Percentiles rank a stretch among this genome's conserved stretches.
Conservation (phyloP, 2,888 invertebrate species). For the Hyppa rectilinea region DNA sequence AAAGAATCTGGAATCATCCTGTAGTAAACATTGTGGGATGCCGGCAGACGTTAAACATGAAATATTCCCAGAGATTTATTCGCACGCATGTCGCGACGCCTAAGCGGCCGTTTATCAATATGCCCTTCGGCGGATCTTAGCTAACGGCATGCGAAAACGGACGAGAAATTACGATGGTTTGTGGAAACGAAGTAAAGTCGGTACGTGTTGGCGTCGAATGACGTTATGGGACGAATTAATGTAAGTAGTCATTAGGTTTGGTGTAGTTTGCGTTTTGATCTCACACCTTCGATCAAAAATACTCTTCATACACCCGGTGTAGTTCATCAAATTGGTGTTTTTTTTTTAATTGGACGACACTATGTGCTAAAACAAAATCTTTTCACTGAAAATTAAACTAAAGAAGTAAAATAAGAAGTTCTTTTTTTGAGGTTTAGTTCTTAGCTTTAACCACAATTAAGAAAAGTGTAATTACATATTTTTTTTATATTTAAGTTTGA, state of each 20-base stretch:
- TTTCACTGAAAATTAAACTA: background rate
- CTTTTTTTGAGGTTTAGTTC: background rate
- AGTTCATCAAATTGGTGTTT: too few relatives aligned
- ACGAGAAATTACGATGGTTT: slow-evolving; percentile 73
- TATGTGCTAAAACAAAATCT: background rate
- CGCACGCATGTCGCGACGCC: slow-evolving; percentile 81
- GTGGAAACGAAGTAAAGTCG: slow-evolving; percentile 50
- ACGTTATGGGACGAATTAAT: background rate
- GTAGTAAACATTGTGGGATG: slow-evolving; percentile 60
- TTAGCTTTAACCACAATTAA: background rate
- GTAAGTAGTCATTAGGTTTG: background rate
- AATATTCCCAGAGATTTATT: slow-evolving; percentile 82
- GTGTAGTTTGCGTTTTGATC: background rate
- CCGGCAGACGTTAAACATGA: slow-evolving; percentile 79
- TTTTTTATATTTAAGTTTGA: too few relatives aligned
- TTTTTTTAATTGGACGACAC: background rate
- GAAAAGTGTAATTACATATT: background rate
- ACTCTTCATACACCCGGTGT: background rate
- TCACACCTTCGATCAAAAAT: background rate
- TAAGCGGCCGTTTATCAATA: slow-evolving; percentile 87
- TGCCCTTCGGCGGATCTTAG: slow-evolving; percentile 79
- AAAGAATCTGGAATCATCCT: slow-evolving; percentile 66
- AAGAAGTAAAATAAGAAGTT: background rate
- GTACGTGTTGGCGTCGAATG: background rate
- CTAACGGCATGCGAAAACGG: slow-evolving; percentile 73